Conservation (phyloP, 2,797 vertebrate genomes). For the Diplodus sargus region DNA sequence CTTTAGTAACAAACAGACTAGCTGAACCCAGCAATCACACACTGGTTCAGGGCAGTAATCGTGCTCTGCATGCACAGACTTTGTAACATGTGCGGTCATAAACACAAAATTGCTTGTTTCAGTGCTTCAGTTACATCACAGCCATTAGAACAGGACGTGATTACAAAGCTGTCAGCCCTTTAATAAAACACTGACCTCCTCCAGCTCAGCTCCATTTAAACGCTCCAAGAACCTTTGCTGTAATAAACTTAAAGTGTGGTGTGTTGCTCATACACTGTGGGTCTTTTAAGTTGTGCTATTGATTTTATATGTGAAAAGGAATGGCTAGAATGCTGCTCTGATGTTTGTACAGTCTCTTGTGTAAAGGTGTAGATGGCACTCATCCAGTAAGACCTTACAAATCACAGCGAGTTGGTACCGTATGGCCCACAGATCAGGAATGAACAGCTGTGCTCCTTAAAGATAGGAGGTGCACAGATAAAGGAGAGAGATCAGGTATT, state of each 20-base stretch:
- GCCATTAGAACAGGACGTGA: not conserved
- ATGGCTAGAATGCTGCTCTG: conserved; percentile 39
- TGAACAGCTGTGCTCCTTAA: conserved; percentile 16
- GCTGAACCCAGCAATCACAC: not conserved
- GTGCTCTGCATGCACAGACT: not conserved
- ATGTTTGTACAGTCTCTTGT: conserved; percentile 10
- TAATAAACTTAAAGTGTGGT: conserved; percentile 4
- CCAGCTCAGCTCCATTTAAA: not conserved
- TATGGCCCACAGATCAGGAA: conserved; percentile 30
- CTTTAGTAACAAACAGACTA: not conserved
- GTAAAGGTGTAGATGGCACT: conserved; percentile 1
- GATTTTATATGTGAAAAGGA: conserved; percentile 24
- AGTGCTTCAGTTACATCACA: not conserved
- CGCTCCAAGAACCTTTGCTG: conserved; percentile 2
- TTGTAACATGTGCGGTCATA: conserved; percentile 4
- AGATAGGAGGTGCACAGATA: not conserved
- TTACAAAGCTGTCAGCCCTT: conserved; percentile 31
- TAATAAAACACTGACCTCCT: conserved; percentile 27
- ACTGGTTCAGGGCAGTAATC: too few relatives aligned
- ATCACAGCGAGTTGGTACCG: conserved; percentile 57
- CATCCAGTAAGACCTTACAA: conserved; percentile 52
- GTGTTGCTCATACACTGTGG: not conserved
- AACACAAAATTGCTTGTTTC: conserved; percentile 17
- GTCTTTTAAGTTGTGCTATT: conserved; percentile 32
- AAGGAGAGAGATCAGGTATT: conserved; percentile 3